Conservation (phyloP, 2,113 vertebrate genomes). For the Leucopternis melanops region DNA sequence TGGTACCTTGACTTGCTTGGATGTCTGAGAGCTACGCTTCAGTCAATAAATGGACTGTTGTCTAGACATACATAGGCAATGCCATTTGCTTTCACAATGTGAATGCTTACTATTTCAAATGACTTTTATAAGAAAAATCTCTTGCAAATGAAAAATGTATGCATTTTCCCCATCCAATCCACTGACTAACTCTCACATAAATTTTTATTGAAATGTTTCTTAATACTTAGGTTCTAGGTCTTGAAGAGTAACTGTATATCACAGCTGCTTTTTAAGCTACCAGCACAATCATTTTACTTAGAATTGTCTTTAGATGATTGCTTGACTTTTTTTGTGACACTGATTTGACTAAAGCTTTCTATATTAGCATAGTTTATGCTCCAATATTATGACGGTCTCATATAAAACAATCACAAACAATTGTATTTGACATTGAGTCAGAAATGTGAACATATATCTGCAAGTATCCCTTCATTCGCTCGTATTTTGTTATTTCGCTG, state of each 20-base stretch:
- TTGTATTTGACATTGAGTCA: neutral
- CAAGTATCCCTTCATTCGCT: neutral
- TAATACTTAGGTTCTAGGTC: neutral
- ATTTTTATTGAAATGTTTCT: neutral
- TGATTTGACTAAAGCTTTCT: neutral
- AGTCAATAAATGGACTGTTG: neutral
- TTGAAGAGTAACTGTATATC: neutral
- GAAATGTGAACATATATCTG: neutral
- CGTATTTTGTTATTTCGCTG: neutral
- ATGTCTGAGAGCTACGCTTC: neutral
- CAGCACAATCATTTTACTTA: neutral
- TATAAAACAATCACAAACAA: neutral
- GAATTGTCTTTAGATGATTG: neutral
- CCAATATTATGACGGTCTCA: neutral
- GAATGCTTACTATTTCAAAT: neutral
- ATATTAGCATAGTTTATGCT: neutral
- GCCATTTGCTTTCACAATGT: neutral
- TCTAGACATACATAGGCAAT: accelerated
- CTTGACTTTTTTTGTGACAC: neutral
- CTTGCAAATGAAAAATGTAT: neutral
- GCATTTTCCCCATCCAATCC: neutral
- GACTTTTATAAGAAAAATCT: neutral
- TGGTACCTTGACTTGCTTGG: neutral
- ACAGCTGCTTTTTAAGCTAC: neutral
- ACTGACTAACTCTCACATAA: neutral